Evolutionary conservation across 2,888 invertebrate species (phyloP), one percentile per base, ranked within the genome.

Genomic region (Lasioglossum zephyrum): DNA sequence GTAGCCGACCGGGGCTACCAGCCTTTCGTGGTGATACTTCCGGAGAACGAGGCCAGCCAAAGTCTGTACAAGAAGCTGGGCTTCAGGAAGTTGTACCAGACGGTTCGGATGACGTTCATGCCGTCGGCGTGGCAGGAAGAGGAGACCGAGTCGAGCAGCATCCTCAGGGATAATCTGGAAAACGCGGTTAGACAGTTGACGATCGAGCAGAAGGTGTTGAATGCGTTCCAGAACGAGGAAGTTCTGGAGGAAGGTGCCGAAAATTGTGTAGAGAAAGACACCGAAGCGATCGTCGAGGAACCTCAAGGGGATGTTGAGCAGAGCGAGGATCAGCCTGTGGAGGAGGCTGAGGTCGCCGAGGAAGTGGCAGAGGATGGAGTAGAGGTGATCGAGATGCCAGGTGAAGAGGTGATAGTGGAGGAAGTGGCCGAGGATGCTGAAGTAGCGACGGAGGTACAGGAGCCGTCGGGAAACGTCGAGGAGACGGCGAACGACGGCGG

Each of bases 31-130:
- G 98, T 98, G 92, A 98, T 98, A 95, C 96, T 97, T 95, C 98
- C 98, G 86, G 98, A 98, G 95, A 98, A 98, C 95, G 97, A 98
- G 95, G 98, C 98, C 88, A 98, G 98, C 90, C 97, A 97, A 93
- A 97, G 97, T 92, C 96, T 98, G 81, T 98, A 98, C 95, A 97
- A 96, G 91, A 98, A 98, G 95, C 96, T 98, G 93, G 98, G 98
- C 93, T 98, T 98, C 96, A 96, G 96, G 94, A 97, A 97, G 95
- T 96, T 97, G 92, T 98, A 97, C 95, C 97, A 97, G 95, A 98
- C 97, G 92, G 97, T 97, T 90, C 96, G 98, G 92, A 98, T 98
- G 94, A 97, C 97, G 90, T 96, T 98, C 95, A 96, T 96, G 94
- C 97, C 97, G 76, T 93, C 95, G 84, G 94, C 94, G 81, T 95